phyloP scores from a whole-genome alignment of 2,888 invertebrate species.

The Mesorhabditis belari region DNA sequence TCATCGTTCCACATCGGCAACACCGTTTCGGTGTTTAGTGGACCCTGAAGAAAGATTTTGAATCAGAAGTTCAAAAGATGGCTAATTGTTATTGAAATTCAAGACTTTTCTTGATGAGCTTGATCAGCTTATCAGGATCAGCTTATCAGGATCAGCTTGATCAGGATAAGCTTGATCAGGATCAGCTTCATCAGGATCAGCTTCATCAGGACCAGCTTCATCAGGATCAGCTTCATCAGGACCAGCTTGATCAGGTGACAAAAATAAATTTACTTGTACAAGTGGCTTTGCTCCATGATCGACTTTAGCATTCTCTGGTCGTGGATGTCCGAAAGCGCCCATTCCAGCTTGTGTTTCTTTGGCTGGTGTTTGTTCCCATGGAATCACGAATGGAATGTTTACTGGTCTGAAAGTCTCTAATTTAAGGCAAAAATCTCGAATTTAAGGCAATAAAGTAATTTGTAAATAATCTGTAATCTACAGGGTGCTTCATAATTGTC shows the following conservation, averaged over 20 bases:
- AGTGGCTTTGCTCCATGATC: slow-evolving; percentile 21
- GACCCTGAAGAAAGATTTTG: slow-evolving; percentile 24
- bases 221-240: too few species aligned
- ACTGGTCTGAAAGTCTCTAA: slow-evolving; percentile 21
- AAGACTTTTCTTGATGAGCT: not conserved
- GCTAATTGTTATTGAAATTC: not conserved
- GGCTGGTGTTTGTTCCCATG: slow-evolving; percentile 33
- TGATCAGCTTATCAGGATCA: too few species aligned
- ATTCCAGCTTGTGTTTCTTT: slow-evolving; percentile 36
- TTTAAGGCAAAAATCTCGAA: not conserved
- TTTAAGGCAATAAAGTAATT: too few species aligned
- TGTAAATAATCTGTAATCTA: too few species aligned
- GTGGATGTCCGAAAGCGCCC: slow-evolving; percentile 42
- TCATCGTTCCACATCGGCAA: slow-evolving; percentile 41
- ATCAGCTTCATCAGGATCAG: too few species aligned
- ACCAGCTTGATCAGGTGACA: too few species aligned
- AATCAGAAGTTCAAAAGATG: not conserved
- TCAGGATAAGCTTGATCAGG: too few species aligned
- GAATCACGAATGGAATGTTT: slow-evolving; percentile 43
- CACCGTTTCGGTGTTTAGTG: slow-evolving; percentile 40
- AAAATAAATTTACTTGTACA: not conserved
- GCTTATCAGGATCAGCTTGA: too few species aligned
- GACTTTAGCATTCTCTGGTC: slow-evolving; percentile 24
- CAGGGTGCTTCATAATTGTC: too few species aligned
- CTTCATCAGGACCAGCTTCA: too few species aligned